Percentiles rank a stretch among this genome's conserved stretches.
These are phyloP conservation scores for Gastrophryne carolinensis DNA, from an alignment of 2,797 vertebrate species.

Conservation along the genomic window DNA sequence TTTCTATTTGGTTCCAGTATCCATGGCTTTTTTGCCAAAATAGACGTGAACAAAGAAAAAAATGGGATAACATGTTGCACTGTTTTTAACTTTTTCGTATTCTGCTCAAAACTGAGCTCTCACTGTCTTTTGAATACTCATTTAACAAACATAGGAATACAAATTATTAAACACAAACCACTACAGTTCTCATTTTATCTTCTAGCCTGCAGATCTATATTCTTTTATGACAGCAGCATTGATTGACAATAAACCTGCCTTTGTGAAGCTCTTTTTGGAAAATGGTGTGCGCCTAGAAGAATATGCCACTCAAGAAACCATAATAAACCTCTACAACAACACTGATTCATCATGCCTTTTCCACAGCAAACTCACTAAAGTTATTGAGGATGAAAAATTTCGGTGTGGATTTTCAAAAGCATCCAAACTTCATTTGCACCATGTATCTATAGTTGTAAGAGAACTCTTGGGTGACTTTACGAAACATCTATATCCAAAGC, in stretches of 20 bases:
- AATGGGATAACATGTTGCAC: not conserved
- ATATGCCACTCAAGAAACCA: conserved; percentile 74
- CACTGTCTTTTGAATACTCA: too few species aligned
- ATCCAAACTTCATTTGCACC: conserved; percentile 67
- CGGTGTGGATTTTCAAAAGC: conserved; percentile 13
- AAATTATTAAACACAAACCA: not conserved
- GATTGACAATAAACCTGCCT: conserved; percentile 84
- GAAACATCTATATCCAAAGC: conserved; percentile 74
- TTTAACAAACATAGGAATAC: not conserved
- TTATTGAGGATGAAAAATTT: conserved; percentile 63
- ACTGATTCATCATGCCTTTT: conserved; percentile 79
- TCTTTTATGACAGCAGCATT: conserved; percentile 85
- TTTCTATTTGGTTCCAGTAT: too few species aligned
- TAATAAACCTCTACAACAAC: conserved; percentile 80
- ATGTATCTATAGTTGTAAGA: conserved; percentile 81
- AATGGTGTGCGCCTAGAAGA: conserved; percentile 83
- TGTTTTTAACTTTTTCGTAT: too few species aligned
- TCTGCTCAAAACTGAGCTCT: too few species aligned
- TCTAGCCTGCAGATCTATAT: conserved; percentile 85
- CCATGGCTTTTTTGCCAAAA: too few species aligned
- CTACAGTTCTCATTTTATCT: too few species aligned
- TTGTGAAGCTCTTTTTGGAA: conserved; percentile 90
- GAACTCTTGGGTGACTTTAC: conserved; percentile 86
- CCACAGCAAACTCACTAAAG: conserved; percentile 77
- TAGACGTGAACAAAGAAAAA: too few species aligned